phyloP scores from a whole-genome alignment of 2,113 vertebrate species.

The Oncorhynchus clarkii region DNA sequence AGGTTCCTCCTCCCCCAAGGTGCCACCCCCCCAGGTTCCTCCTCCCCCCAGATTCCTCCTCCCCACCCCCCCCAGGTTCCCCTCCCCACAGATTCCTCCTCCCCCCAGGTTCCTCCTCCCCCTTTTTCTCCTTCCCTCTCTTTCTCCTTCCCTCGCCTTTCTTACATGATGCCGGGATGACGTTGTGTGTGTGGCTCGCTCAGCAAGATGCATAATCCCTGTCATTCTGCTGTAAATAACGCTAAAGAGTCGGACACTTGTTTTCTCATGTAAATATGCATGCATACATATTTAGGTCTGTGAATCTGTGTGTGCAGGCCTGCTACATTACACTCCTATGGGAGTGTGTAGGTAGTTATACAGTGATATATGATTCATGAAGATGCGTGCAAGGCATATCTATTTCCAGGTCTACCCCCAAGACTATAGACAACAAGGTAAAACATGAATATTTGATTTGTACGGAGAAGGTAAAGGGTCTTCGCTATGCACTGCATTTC shows the following conservation, averaged over 20 bases:
- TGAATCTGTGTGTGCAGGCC: not conserved
- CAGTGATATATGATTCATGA: conserved; percentile 79
- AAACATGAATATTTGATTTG: conserved; percentile 82
- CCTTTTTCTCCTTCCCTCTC: conserved; percentile 18
- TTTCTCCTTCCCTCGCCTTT: conserved; percentile 25
- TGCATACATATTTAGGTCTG: conserved; percentile 46
- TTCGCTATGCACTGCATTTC: conserved; percentile 71
- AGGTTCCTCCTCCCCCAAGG: conserved; percentile 26
- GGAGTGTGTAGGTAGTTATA: conserved; percentile 54
- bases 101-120: conserved; percentile 6
- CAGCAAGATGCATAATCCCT: conserved; percentile 45
- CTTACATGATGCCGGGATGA: conserved; percentile 13
- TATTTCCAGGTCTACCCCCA: conserved; percentile 74
- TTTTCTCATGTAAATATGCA: conserved; percentile 57
- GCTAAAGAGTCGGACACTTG: conserved; percentile 55
- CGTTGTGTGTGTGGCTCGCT: not conserved
- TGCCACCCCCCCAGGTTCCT: too few relatives aligned
- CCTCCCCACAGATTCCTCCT: not conserved
- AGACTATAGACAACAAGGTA: conserved; percentile 80
- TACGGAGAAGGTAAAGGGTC: conserved; percentile 74
- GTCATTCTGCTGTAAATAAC: conserved; percentile 55
- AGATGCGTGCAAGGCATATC: conserved; percentile 75
- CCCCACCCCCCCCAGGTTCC: too few relatives aligned
- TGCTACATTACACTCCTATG: not conserved
- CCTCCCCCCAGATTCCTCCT: too few relatives aligned